Conservation (phyloP, 2,797 vertebrate genomes). For the Hemibagrus guttatus region DNA sequence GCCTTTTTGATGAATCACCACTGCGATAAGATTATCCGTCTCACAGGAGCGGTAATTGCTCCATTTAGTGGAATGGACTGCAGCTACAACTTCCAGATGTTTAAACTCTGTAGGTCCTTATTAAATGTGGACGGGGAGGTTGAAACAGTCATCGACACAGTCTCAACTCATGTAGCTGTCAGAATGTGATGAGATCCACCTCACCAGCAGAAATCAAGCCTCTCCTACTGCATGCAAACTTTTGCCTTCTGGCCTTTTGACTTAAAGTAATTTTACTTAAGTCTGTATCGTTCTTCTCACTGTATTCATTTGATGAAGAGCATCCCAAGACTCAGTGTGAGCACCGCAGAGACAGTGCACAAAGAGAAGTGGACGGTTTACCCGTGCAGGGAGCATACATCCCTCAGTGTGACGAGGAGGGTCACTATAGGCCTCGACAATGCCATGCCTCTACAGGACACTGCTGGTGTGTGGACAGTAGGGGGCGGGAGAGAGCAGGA, state of each 20-base stretch:
- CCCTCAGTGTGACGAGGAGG: constrained; percentile 63
- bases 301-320: neutral
- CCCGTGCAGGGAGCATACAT: constrained; percentile 46
- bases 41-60: neutral
- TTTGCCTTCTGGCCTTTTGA: neutral
- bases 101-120: neutral
- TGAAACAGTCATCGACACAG: neutral
- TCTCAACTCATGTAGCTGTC: neutral
- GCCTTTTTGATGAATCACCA: neutral
- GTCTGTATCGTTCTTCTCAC: too few relatives aligned
- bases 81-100: constrained; percentile 4
- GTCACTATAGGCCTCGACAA: constrained; percentile 74
- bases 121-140: neutral
- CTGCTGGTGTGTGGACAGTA: constrained; percentile 78
- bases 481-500: constrained; percentile 71
- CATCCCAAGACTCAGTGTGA: constrained; percentile 69
- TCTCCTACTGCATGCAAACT: neutral
- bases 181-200: neutral
- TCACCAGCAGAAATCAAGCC: neutral
- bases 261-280: too few relatives aligned
- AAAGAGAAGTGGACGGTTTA: neutral
- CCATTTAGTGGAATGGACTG: neutral
- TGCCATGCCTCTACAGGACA: constrained; percentile 75
- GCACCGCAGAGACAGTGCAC: constrained; percentile 61
- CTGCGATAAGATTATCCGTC: neutral